Conservation (phyloP, 2,888 invertebrate species). For the Cantharis rustica region DNA sequence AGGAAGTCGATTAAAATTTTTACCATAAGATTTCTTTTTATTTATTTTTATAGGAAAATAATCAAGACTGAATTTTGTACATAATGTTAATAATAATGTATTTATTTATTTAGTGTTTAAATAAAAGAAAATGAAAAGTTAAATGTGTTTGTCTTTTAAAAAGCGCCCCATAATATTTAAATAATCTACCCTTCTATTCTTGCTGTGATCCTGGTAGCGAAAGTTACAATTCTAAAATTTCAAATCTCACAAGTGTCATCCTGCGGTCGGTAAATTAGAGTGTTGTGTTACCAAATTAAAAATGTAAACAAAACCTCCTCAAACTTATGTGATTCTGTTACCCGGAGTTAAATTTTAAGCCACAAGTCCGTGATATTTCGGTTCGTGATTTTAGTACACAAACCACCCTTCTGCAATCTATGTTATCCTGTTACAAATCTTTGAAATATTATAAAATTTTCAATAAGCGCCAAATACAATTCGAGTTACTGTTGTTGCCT, state of each 20-base stretch:
- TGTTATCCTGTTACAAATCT: background rate
- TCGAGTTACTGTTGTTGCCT: background rate
- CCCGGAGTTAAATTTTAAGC: background rate
- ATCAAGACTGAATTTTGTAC: too few species aligned
- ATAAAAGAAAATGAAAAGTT: too few species aligned
- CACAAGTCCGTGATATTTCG: background rate
- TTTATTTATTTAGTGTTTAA: too few species aligned
- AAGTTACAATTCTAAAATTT: background rate
- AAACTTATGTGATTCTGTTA: background rate
- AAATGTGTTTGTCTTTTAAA: too few species aligned
- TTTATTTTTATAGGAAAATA: too few species aligned
- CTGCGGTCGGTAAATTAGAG: background rate
- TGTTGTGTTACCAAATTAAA: background rate
- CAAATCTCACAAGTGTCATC: background rate
- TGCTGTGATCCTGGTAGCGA: background rate
- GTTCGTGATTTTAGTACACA: background rate
- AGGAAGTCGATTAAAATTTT: conserved; percentile 39
- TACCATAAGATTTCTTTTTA: background rate
- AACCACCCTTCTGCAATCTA: too few species aligned
- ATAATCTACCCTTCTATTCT: too few species aligned
- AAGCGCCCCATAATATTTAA: too few species aligned
- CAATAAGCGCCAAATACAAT: background rate
- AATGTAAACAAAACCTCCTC: background rate
- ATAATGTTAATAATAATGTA: too few species aligned
- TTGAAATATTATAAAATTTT: background rate